A percentile compares a stretch with the other conserved stretches of the same genome.
phyloP scores from a whole-genome alignment of 2,888 invertebrate genomes.

The Scaptomyza caliginosa region DNA sequence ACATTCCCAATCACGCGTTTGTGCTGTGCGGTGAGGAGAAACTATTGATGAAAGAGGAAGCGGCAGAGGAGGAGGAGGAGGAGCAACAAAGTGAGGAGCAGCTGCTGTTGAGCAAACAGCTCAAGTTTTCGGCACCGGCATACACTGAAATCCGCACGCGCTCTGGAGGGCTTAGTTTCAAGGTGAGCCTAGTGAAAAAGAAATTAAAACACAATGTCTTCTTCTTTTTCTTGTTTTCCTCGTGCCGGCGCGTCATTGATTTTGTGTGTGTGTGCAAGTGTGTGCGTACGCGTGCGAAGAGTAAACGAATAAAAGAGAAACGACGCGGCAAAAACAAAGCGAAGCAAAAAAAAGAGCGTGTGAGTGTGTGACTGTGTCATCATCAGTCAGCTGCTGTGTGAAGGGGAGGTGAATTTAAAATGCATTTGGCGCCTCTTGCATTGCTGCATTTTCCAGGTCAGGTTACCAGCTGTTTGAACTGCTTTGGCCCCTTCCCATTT shows the following conservation, averaged over 20 bases:
- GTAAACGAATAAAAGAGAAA: constrained; percentile 18
- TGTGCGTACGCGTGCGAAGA: constrained; percentile 10
- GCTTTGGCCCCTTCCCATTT: neutral
- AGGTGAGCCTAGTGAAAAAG: constrained; percentile 64
- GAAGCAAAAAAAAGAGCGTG: constrained; percentile 16
- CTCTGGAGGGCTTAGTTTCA: constrained; percentile 61
- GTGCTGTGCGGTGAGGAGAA: neutral
- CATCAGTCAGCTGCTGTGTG: constrained; percentile 38
- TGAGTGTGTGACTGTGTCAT: neutral
- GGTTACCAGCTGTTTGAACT: constrained; percentile 40
- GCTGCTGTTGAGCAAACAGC: constrained; percentile 40
- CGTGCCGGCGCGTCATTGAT: constrained; percentile 51
- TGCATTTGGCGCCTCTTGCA: constrained; percentile 25
- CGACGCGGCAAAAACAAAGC: constrained; percentile 25
- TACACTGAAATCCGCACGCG: constrained; percentile 78
- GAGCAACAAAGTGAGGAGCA: constrained; percentile 29
- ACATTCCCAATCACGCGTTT: constrained; percentile 36
- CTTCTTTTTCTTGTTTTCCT: constrained; percentile 32
- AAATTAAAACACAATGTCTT: neutral
- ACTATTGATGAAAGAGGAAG: neutral
- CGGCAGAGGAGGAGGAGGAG: neutral
- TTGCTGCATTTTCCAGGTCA: constrained; percentile 48
- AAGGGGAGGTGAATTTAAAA: neutral
- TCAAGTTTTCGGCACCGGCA: constrained; percentile 76
- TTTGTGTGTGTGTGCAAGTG: constrained; percentile 15